Evolutionary conservation across 2,797 vertebrate genomes (phyloP), one percentile per base, ranked within the genome.

Genomic region (Oryzias dopingdopingensis): DNA sequence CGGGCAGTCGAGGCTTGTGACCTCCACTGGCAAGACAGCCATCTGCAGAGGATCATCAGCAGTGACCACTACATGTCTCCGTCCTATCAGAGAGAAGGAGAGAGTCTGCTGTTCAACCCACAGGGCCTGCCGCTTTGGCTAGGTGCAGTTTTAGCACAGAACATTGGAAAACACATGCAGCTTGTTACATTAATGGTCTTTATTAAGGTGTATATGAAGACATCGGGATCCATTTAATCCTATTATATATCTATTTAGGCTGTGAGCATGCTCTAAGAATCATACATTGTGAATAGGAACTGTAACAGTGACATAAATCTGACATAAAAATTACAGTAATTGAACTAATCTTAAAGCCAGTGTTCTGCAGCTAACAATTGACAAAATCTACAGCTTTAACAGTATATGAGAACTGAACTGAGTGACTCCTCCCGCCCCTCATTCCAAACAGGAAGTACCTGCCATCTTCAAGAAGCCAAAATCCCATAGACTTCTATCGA

Each of bases 21-120:
- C 82, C 92, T 99, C 22, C 97, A 99, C 86, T 99, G 96, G 96
- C 96, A 98, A 88, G 97, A 98, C 88, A 97, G 96, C 86, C 97
- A 99, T 86, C 91, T 99, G 52, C 96, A 99, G 88, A 92, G 96
- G 82, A 99, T 99, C 87, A 98, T 99, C 86, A 98, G 95, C 92
- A 96, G 96, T 0, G 95, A 98, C 85, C 92, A 93, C 89, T 98
- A 98, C 55, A 67, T 92, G 85, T 95, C 96, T n/a, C 95, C 95
- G 0, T 91, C 93, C 74, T 97, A 95, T 85, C 96, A 97, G 89
- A 91, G 93, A 40, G 96, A 98, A 79, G 94, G 94, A 0, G 96
- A 99, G 84, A 95, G 93, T 72, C 91, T 98, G 52, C 94, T 98
- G 32, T 98, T 99, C 86, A 98, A 96, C 89, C 92, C 94, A 6